Evolutionary conservation across 1,140 invertebrate species (phyloP).

Genomic region (Procambarus virginalis): DNA sequence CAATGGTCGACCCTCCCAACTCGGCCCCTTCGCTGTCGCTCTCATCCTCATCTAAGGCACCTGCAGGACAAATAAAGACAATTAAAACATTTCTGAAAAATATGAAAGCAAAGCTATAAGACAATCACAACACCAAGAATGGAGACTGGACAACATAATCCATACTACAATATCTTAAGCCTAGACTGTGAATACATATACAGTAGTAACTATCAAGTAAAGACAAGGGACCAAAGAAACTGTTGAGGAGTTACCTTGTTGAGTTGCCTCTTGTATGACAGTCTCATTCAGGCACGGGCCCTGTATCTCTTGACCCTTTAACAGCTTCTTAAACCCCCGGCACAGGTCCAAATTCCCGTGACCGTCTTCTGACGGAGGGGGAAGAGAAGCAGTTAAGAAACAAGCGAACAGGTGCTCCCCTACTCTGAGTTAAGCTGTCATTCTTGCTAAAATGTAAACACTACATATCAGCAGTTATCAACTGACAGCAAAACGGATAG

Average conservation of each 20-base stretch:
- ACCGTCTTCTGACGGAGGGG: slow-evolving; percentile 8
- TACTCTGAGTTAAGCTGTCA: background rate
- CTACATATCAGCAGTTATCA: background rate
- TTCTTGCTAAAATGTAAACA: background rate
- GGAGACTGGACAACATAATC: background rate
- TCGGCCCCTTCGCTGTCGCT: slow-evolving; percentile 71
- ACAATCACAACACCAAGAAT: background rate
- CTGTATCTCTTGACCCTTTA: slow-evolving; percentile 27
- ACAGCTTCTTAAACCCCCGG: slow-evolving; percentile 33
- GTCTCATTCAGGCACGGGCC: slow-evolving; percentile 13
- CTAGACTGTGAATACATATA: background rate
- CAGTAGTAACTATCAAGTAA: background rate
- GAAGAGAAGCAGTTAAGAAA: slow-evolving; percentile 44
- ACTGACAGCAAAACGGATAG: slow-evolving; percentile 16
- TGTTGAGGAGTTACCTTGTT: slow-evolving; percentile 24
- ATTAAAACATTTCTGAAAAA: background rate
- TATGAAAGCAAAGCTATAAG: background rate
- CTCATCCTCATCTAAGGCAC: slow-evolving; percentile 79
- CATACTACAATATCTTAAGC: background rate
- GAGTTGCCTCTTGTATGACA: slow-evolving; percentile 25
- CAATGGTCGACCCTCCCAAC: slow-evolving; percentile 75
- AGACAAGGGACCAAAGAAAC: background rate
- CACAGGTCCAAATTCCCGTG: slow-evolving; percentile 33
- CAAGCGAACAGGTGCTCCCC: slow-evolving; percentile 7
- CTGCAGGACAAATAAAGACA: slow-evolving; percentile 71